Evolutionary conservation across 2,113 vertebrate species (phyloP), one percentile per base, ranked within the genome.

Genomic region (Scartelaos histophorus): DNA sequence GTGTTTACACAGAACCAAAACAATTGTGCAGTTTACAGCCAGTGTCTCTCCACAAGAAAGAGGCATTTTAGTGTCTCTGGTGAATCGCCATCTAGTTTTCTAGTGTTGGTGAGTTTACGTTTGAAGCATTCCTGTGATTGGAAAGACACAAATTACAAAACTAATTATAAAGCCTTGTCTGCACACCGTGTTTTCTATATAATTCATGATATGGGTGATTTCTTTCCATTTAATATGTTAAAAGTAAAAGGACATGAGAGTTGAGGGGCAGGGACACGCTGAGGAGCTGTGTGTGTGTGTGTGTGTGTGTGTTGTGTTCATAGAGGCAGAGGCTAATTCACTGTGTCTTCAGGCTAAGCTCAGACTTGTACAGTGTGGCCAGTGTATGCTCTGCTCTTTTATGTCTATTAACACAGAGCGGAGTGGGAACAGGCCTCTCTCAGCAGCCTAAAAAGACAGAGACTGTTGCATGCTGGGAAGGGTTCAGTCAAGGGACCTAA

Each of bases 391-490:
- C 46, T 70, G n/a, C n/a, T 82, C 78, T 87, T 87, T 80, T 73
- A 88, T 87, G 82, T 76, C 67, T 79, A 80, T 86, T 90, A 91
- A 87, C 80, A 73, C 74, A 64, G 49, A 7, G 79, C 71, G 47
- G 54, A 66, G 73, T 69, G 81, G 68, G 80, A 85, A 79, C 72
- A 89, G 67, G 74, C 81, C 79, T 79, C 5, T 51, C 79, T 67
- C 79, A 69, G 73, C 71, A 67, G 24, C 76, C 54, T 78, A 78
- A 66, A 80, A 87, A 85, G 85, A 88, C 84, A 86, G 78, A 73
- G 64, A 58, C 34, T 69, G 64, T 70, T 80, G 82, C 78, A 74
- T 38, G 58, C 67, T 51, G 79, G 73, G 35, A 56, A 45, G 70
- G 51, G 65, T 57, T 80, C 74, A 85, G 82, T 75, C 56, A 67